Evolutionary conservation across 2,797 vertebrate genomes (phyloP), one percentile per base, ranked within the genome.

Genomic region (Clarias pachynema): DNA sequence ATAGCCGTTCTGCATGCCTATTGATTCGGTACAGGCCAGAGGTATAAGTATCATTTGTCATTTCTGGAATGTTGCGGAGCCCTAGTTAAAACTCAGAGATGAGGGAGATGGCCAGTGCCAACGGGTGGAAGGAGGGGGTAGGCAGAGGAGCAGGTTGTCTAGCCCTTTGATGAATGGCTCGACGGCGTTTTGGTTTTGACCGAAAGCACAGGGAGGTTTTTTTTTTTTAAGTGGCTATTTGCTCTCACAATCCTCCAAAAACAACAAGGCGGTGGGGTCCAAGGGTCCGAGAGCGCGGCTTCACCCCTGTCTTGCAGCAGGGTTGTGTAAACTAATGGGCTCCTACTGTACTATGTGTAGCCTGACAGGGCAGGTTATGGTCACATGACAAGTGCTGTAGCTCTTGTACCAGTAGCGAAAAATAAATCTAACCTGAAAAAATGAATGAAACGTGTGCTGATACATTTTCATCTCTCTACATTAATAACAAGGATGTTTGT

Each of bases 61-160:
- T 99, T 96, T 97, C 96, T 97, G 96, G 97, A 97, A 97, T 97
- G 97, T 98, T 97, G 97, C 96, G 93, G 87, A 97, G 97, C 97
- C 96, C 96, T 96, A 97, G 93, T 98, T 99, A 97, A 97, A 96
- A 96, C 96, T 95, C 93, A 96, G 96, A 96, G 96, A 85, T 86
- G 86, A 94, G 95, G 96, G 95, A 94, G 96, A 95, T 96, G 96
- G 95, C 94, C 94, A 53, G 90, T 96, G 96, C 95, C 97, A 96
- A 91, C 91, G 93, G 94, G 95, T 95, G 92, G 91, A 49, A 26
- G 91, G 84, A n/a, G 69, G 49, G 81, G 62, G 87, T 91, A 86
- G 91, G 92, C 92, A 93, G 92, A 91, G 91, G 87, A 93, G 94
- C 89, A 89, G 94, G 94, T 95, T 97, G 97, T 98, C 96, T 96